These are phyloP conservation scores for Hypselothyrea guttata DNA, from an alignment of 2,888 invertebrate species.

Conservation along the genomic window DNA sequence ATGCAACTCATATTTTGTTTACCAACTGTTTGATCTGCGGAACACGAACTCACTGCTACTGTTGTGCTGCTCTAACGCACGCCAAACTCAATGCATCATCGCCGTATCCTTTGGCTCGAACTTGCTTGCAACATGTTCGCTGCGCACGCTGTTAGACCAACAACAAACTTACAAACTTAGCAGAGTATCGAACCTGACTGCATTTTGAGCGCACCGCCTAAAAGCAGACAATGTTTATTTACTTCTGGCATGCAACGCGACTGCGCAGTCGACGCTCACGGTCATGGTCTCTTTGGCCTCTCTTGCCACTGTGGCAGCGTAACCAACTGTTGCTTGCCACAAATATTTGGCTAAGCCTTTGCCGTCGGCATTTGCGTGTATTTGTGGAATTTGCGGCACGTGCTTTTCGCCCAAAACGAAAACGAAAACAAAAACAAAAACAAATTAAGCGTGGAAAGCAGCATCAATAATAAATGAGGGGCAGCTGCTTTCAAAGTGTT, in stretches of 20 bases:
- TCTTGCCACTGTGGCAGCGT: not conserved
- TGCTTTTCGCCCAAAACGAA: constrained; percentile 28
- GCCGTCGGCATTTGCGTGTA: constrained; percentile 2
- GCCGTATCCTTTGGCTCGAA: too few relatives aligned
- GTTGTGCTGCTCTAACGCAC: too few relatives aligned
- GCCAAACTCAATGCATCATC: too few relatives aligned
- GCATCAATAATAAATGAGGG: too few relatives aligned
- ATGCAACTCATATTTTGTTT: too few relatives aligned
- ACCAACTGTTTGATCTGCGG: too few relatives aligned
- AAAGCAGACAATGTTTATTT: constrained; percentile 68
- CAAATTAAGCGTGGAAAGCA: not conserved
- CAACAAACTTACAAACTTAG: too few relatives aligned
- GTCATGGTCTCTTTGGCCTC: not conserved
- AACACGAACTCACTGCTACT: too few relatives aligned
- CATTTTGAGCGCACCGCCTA: constrained; percentile 45
- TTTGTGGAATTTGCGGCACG: constrained; percentile 28
- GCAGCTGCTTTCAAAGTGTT: too few relatives aligned
- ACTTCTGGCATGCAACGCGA: constrained; percentile 41
- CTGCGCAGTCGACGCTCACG: constrained; percentile 50
- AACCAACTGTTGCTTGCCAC: constrained; percentile 53
- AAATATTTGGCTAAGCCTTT: constrained; percentile 25
- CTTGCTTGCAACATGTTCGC: too few relatives aligned
- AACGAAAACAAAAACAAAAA: constrained; percentile 16
- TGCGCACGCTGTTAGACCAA: too few relatives aligned
- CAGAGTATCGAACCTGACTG: too few relatives aligned